A percentile compares a stretch with the other conserved stretches of the same genome.
These are phyloP conservation scores for Dynastes maya DNA, from an alignment of 2,888 invertebrate genomes.

Conservation along the genomic window DNA sequence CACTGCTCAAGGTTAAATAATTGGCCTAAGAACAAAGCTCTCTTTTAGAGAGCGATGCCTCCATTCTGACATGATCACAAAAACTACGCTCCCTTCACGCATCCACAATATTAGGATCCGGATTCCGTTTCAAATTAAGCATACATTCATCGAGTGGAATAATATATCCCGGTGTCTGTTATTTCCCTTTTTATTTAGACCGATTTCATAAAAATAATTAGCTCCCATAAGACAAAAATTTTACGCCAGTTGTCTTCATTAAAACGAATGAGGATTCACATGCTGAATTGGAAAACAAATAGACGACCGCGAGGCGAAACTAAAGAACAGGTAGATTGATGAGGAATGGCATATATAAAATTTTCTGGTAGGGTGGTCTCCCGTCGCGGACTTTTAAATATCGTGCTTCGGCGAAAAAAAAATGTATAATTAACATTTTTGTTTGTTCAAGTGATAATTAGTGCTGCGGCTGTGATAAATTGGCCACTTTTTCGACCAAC, in stretches of 20 bases:
- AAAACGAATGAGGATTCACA: conserved; percentile 49
- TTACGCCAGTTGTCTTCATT: conserved; percentile 51
- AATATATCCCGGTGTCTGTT: conserved; percentile 37
- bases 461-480: conserved; percentile 30
- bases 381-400: conserved; percentile 35
- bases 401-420: conserved; percentile 28
- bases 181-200: conserved; percentile 43
- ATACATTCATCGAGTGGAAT: conserved; percentile 27
- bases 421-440: conserved; percentile 50
- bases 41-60: conserved; percentile 33
- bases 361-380: conserved; percentile 51
- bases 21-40: conserved; percentile 33
- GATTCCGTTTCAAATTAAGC: conserved; percentile 44
- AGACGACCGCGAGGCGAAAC: conserved; percentile 36
- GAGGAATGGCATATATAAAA: conserved; percentile 53
- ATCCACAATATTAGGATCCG: conserved; percentile 31
- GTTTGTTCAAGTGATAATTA: conserved; percentile 50
- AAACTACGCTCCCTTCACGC: conserved; percentile 31
- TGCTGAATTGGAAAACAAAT: conserved; percentile 43
- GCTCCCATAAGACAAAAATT: conserved; percentile 52
- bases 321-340: conserved; percentile 51
- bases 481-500: conserved; percentile 28
- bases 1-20: conserved; percentile 36
- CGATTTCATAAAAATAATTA: conserved; percentile 50
- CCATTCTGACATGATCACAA: conserved; percentile 25